A percentile compares a stretch with the other conserved stretches of the same genome.
Conservation (phyloP, 1,140 invertebrate genomes). For the Steinernema feltiae region DNA sequence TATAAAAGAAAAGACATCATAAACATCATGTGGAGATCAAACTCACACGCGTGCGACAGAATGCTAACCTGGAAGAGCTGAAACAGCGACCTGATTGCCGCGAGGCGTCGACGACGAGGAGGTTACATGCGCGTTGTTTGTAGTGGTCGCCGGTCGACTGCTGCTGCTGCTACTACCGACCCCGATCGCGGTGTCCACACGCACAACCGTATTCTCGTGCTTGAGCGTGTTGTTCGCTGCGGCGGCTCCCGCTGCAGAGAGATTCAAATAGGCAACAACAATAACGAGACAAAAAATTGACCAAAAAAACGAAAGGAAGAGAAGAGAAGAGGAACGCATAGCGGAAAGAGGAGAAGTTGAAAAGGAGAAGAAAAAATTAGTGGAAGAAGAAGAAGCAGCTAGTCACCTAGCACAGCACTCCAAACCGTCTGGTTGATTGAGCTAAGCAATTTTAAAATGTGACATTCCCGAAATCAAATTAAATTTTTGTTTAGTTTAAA, state of each 20-base stretch:
- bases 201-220: slow-evolving; percentile 57
- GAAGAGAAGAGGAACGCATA: background rate
- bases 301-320: background rate
- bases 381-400: background rate
- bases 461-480: too few relatives aligned
- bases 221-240: slow-evolving; percentile 39
- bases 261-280: slow-evolving; percentile 20
- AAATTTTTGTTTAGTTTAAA: too few relatives aligned
- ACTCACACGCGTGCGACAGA: slow-evolving; percentile 6
- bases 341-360: background rate
- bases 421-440: too few relatives aligned
- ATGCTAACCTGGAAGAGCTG: slow-evolving; percentile 16
- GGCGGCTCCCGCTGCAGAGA: slow-evolving; percentile 37
- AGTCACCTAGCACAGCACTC: background rate
- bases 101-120: slow-evolving; percentile 21
- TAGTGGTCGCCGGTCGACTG: slow-evolving; percentile 27
- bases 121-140: slow-evolving; percentile 20
- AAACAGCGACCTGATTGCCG: slow-evolving; percentile 4
- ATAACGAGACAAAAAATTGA: slow-evolving; percentile 15
- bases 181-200: slow-evolving; percentile 37
- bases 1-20: slow-evolving; percentile 12
- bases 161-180: background rate
- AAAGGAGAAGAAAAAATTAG: slow-evolving; percentile 22
- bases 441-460: too few relatives aligned
- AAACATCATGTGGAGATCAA: background rate